These are phyloP conservation scores for Anthophora plumipes DNA, from an alignment of 2,888 invertebrate genomes.

Conservation along the genomic window DNA sequence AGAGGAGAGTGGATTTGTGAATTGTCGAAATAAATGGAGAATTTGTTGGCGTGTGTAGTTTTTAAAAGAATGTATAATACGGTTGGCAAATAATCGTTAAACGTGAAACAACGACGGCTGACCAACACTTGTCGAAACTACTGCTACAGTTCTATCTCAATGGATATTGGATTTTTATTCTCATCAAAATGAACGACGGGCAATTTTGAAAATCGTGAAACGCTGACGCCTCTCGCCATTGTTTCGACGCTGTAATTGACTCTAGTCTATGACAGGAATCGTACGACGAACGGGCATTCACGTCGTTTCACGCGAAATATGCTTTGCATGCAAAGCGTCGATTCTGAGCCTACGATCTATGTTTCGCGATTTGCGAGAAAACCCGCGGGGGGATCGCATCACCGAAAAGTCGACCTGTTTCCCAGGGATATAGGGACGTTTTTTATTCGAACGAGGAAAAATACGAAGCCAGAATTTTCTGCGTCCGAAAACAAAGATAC, in stretches of 20 bases:
- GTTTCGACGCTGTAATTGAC: constrained; percentile 58
- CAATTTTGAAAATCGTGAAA: constrained; percentile 23
- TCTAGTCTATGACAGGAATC: constrained; percentile 61
- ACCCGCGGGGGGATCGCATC: constrained; percentile 2
- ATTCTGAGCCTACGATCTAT: constrained; percentile 8
- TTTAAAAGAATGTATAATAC: not conserved
- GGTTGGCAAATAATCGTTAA: not conserved
- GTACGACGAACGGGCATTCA: constrained; percentile 53
- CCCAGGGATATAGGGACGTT: constrained; percentile 5
- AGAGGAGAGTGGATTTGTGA: not conserved
- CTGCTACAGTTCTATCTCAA: not conserved
- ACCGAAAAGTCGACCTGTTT: constrained; percentile 4
- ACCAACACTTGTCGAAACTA: not conserved
- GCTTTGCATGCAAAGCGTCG: constrained; percentile 52
- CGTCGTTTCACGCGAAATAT: constrained; percentile 47
- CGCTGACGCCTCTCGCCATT: constrained; percentile 31
- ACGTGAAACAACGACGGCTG: not conserved
- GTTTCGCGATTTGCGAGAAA: constrained; percentile 19
- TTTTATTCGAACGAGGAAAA: constrained; percentile 38
- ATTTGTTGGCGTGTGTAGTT: not conserved
- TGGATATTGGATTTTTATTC: constrained; percentile 3
- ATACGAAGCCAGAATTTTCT: constrained; percentile 8
- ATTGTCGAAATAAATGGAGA: not conserved
- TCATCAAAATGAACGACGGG: not conserved
- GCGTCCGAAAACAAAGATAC: no score